phyloP scores from a whole-genome alignment of 2,797 vertebrate genomes.

The Phoebastria nigripes region DNA sequence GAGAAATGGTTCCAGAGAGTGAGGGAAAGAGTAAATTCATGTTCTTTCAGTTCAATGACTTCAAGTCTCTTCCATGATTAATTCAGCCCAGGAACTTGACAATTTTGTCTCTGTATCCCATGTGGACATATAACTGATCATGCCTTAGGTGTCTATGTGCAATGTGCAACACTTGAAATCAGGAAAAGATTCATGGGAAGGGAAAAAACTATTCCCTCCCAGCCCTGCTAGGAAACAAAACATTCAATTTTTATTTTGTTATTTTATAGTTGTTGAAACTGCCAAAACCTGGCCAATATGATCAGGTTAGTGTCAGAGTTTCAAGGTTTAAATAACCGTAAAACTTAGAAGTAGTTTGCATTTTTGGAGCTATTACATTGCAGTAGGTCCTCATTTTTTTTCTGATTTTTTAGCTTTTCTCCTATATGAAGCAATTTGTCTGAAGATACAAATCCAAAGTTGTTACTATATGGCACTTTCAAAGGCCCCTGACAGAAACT shows the following conservation, averaged over 20 bases:
- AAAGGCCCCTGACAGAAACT: not conserved
- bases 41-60: not conserved
- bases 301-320: not conserved
- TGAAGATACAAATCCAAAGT: not conserved
- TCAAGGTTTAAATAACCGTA: not conserved
- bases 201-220: not conserved
- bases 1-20: not conserved
- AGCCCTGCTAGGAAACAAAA: not conserved
- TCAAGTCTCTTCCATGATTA: not conserved
- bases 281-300: not conserved
- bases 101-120: not conserved
- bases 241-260: not conserved
- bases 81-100: not conserved
- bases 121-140: not conserved
- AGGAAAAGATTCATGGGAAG: not conserved
- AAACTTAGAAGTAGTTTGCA: not conserved
- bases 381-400: rapidly evolving
- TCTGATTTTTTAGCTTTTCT: not conserved
- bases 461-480: not conserved
- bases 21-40: not conserved
- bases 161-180: not conserved
- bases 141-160: rapidly evolving
- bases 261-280: not conserved
- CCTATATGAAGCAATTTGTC: not conserved
- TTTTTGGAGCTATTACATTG: not conserved